Evolutionary conservation across 2,888 invertebrate genomes (phyloP).

Genomic region (Sylvicola cinctus): DNA sequence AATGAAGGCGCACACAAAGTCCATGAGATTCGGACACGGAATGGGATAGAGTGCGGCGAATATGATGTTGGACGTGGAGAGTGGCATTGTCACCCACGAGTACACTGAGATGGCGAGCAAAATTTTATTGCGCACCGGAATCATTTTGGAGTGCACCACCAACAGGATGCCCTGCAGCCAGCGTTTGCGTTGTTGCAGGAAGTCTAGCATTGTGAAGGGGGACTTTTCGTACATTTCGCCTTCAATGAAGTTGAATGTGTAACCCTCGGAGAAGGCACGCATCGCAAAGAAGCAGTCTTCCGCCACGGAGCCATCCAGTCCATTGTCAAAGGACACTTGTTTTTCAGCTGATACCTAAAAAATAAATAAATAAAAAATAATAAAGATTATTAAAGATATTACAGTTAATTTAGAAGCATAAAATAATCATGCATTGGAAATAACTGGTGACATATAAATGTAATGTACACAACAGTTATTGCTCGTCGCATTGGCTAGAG

Average conservation of each 20-base stretch:
- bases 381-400: too few species aligned
- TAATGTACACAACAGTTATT: conserved; percentile 1
- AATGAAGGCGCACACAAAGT: conserved; percentile 75
- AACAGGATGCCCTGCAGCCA: conserved; percentile 87
- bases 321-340: conserved; percentile 87
- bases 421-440: conserved; percentile 4
- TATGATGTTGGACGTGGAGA: conserved; percentile 76
- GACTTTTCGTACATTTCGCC: conserved; percentile 99
- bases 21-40: conserved; percentile 62
- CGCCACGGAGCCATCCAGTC: conserved; percentile 90
- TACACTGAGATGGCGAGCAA: conserved; percentile 77
- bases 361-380: conserved; percentile 3
- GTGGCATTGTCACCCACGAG: conserved; percentile 88
- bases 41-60: conserved; percentile 73
- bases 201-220: conserved; percentile 86
- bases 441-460: conserved; percentile 2
- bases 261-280: conserved; percentile 80
- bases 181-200: conserved; percentile 86
- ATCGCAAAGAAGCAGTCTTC: conserved; percentile 96
- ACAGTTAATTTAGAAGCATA: too few species aligned
- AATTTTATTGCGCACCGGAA: conserved; percentile 58
- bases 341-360: conserved; percentile 72
- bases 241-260: conserved; percentile 85
- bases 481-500: too few species aligned
- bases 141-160: conserved; percentile 69